A percentile compares a stretch with the other conserved stretches of the same genome.
These are phyloP conservation scores for Poecilus cupreus DNA, from an alignment of 2,888 invertebrate genomes.

Conservation along the genomic window DNA sequence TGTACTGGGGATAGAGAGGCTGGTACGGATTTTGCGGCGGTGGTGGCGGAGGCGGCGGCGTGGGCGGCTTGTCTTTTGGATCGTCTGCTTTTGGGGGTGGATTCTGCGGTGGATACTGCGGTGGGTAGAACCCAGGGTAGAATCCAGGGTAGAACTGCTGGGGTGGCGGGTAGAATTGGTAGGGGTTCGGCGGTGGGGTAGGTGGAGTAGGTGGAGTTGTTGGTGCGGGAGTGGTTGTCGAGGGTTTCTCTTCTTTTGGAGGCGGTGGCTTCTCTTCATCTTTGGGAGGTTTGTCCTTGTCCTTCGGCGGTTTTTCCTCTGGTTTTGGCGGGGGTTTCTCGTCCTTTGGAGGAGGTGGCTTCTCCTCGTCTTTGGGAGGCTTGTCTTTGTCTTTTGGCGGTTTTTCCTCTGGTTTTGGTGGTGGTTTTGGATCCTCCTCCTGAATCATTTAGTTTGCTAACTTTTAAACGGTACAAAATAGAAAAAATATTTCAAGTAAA, in stretches of 20 bases:
- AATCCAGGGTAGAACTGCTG: conserved; percentile 1
- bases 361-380: not conserved
- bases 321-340: not conserved
- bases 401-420: not conserved
- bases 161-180: not conserved
- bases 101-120: too few species aligned
- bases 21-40: too few species aligned
- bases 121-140: not conserved
- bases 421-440: too few species aligned
- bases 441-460: too few species aligned
- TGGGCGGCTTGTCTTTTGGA: too few species aligned
- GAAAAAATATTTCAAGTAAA: too few species aligned
- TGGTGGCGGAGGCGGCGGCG: too few species aligned
- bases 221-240: not conserved
- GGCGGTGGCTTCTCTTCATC: not conserved
- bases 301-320: not conserved
- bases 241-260: not conserved
- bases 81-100: too few species aligned
- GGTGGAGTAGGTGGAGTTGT: conserved; percentile 11
- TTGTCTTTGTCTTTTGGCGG: not conserved
- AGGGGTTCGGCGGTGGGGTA: not conserved
- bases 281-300: not conserved
- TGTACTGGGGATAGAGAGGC: too few species aligned
- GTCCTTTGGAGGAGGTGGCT: not conserved
- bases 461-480: too few species aligned